Conservation (phyloP, 2,888 invertebrate genomes). For the Muschampia staudingeri region DNA sequence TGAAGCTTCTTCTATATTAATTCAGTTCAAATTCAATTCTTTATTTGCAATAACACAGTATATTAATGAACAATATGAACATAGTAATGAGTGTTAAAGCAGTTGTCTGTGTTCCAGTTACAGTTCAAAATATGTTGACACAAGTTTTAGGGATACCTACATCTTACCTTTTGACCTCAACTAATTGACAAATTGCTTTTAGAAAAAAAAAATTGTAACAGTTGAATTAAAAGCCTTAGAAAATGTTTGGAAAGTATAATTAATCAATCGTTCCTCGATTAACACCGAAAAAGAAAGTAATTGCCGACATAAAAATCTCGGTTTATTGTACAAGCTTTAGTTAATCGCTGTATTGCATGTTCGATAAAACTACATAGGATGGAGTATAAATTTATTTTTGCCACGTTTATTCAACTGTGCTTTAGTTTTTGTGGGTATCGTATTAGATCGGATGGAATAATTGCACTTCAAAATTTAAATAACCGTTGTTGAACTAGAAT, state of each 20-base stretch:
- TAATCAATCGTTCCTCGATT: constrained; percentile 51
- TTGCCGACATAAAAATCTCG: constrained; percentile 44
- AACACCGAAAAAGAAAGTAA: constrained; percentile 45
- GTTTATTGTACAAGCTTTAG: constrained; percentile 42
- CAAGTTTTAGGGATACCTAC: no score
- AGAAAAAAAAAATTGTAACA: not conserved
- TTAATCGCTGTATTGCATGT: constrained; percentile 53
- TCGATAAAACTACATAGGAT: constrained; percentile 35
- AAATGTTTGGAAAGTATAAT: constrained; percentile 35
- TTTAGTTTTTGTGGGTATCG: not conserved
- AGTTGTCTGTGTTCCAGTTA: not conserved
- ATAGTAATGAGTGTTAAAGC: no score
- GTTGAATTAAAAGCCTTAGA: constrained; percentile 20
- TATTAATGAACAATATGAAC: no score
- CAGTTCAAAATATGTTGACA: not conserved
- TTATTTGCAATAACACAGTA: no score
- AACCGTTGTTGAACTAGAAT: no score
- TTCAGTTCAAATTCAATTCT: no score
- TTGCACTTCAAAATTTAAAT: not conserved
- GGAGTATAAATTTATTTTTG: constrained; percentile 37
- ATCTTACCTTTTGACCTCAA: not conserved
- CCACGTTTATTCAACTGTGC: constrained; percentile 12
- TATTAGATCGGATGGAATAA: constrained; percentile 21
- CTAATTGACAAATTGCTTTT: constrained; percentile 8
- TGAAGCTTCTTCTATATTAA: no score